Conservation (phyloP, 2,113 vertebrate species). For the Eleginops maclovinus region DNA sequence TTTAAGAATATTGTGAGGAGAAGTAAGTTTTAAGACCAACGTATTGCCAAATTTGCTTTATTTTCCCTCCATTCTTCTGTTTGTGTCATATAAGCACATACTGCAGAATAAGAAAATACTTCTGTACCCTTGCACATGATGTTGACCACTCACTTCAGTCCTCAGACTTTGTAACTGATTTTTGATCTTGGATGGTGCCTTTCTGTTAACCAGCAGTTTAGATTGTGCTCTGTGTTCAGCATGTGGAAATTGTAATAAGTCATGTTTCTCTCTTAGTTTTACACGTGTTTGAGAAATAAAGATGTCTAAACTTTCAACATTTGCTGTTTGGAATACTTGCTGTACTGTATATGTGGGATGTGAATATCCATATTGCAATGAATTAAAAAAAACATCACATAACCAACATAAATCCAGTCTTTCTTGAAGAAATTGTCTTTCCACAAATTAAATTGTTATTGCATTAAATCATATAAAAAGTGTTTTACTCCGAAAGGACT, state of each 20-base stretch:
- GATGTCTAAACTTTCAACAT: constrained; percentile 7
- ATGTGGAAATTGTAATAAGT: constrained; percentile 57
- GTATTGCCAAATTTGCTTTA: constrained; percentile 26
- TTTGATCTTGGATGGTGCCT: constrained; percentile 80
- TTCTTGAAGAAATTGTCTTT: too few relatives aligned
- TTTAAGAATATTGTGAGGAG: background rate
- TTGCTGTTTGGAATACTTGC: constrained; percentile 16
- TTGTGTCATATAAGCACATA: constrained; percentile 34
- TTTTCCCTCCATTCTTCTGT: background rate
- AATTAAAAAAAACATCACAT: too few relatives aligned
- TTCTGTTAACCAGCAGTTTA: constrained; percentile 76
- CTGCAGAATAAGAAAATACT: constrained; percentile 13
- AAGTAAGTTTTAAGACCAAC: constrained; percentile 3
- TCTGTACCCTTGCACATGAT: constrained; percentile 61
- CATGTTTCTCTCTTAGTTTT: constrained; percentile 62
- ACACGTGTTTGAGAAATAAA: constrained; percentile 68
- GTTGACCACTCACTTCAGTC: constrained; percentile 71
- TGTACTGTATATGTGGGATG: background rate
- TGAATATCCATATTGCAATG: background rate
- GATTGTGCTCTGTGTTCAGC: constrained; percentile 71
- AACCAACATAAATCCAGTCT: too few relatives aligned
- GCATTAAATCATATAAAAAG: too few relatives aligned
- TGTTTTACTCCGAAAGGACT: background rate
- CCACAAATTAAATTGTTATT: too few relatives aligned
- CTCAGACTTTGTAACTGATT: constrained; percentile 72